Evolutionary conservation across 2,797 vertebrate genomes (phyloP), one percentile per base, ranked within the genome.

Genomic region (Manis javanica): DNA sequence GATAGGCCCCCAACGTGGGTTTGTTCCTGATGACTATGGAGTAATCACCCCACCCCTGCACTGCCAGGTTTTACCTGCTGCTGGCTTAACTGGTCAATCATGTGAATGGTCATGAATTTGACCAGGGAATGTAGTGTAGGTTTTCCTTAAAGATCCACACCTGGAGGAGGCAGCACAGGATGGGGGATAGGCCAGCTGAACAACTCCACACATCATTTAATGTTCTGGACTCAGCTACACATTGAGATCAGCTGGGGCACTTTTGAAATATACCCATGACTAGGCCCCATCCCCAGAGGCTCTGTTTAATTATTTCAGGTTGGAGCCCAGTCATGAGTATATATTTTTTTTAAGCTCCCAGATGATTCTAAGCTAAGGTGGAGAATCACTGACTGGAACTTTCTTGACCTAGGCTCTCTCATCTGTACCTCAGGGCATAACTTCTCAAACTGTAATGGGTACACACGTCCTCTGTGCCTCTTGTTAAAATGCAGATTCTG

Each of bases 341-440:
- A 46, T n/a, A n/a, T n/a, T n/a, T 74, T 68, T 94, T 57, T n/a
- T 46, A n/a, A 66, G 31, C 34, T 87, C 55, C 42, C 46, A 77
- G 46, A n/a, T 88, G 63, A 68, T 69, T 59, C 18, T 79, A 85
- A 91, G 13, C 55, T 46, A 63, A 95, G 84, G 24, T 7, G 0
- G 51, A 94, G 90, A 97, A 39, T n/a, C 74, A 37, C 74, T 51
- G 63, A 42, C 61, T 72, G 46, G 31, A 82, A 63, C 66, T 63
- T 82, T 84, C 42, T 93, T 34, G 18, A 42, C 26, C 19, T 16
- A 49, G 37, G 94, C 79, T 34, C 61, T 61, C 31, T 89, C 49
- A 34, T 55, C 79, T 39, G 2, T 49, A 29, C 69, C 42, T 78
- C 74, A 39, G 4, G 86, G 26, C 13, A 59, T 51, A 18, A 57